A percentile compares a stretch with the other conserved stretches of the same genome.
These are phyloP conservation scores for Mormyrops attenuatus DNA, from an alignment of 2,797 vertebrate genomes.

Conservation along the genomic window DNA sequence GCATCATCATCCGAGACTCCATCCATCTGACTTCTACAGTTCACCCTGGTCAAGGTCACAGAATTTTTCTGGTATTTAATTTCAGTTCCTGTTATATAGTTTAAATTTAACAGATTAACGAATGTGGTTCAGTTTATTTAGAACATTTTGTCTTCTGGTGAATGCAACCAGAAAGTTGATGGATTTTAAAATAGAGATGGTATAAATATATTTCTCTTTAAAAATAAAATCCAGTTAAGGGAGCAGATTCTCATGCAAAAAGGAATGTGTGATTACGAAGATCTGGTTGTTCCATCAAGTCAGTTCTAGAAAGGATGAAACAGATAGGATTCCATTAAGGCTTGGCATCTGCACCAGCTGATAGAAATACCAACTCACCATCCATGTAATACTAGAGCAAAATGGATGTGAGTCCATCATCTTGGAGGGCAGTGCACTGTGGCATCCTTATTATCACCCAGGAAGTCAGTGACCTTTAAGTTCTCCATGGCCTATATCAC, in stretches of 20 bases:
- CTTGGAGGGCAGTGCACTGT: background rate
- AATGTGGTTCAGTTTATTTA: background rate
- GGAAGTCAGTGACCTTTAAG: conserved; percentile 37
- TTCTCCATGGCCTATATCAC: background rate
- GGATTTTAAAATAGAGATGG: background rate
- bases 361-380: background rate
- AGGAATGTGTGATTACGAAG: background rate
- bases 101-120: conserved; percentile 9
- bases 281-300: background rate
- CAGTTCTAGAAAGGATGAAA: background rate
- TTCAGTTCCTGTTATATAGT: background rate
- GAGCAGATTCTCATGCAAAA: background rate
- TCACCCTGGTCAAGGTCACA: background rate
- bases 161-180: background rate
- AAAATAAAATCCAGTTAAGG: background rate
- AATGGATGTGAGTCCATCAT: conserved; percentile 43
- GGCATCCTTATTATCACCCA: conserved; percentile 42
- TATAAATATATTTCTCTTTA: background rate
- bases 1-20: background rate
- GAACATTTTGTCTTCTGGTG: background rate
- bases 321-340: background rate
- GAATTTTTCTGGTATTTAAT: background rate
- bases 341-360: background rate
- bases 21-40: background rate
- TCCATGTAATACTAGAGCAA: background rate